A percentile compares a stretch with the other conserved stretches of the same genome.
Evolutionary conservation across 2,888 invertebrate genomes (phyloP).

Genomic region (Heterodera filipjevi): DNA sequence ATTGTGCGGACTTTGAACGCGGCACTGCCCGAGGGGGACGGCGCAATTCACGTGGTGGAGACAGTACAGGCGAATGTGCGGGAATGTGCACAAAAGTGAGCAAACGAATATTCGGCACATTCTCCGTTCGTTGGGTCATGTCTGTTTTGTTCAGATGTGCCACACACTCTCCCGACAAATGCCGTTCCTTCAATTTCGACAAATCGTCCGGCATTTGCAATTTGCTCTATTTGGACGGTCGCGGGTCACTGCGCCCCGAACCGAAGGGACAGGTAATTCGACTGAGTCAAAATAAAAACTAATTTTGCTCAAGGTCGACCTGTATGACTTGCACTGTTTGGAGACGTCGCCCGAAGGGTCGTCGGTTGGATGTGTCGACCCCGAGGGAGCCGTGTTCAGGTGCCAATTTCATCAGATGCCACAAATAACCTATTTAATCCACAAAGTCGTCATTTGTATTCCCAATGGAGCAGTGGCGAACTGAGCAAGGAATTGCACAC

Average conservation of each 20-base stretch:
- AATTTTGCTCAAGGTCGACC: slow-evolving; percentile 42
- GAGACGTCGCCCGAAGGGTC: slow-evolving; percentile 31
- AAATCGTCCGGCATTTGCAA: slow-evolving; percentile 57
- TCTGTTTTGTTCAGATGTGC: slow-evolving; percentile 35
- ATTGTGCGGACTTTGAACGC: slow-evolving; percentile 60
- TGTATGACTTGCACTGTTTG: slow-evolving; percentile 63
- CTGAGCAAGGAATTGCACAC: slow-evolving; percentile 54
- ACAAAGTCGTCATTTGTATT: slow-evolving; percentile 61
- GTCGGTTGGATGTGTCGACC: slow-evolving; percentile 15
- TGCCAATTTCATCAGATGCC: background rate
- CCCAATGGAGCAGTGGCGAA: slow-evolving; percentile 49
- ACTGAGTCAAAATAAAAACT: background rate
- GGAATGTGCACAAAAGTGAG: slow-evolving; percentile 39
- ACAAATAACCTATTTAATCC: background rate
- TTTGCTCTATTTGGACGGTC: slow-evolving; percentile 61
- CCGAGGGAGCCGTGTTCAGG: slow-evolving; percentile 25
- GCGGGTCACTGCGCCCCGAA: slow-evolving; percentile 58
- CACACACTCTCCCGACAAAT: slow-evolving; percentile 45
- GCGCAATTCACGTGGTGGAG: slow-evolving; percentile 60
- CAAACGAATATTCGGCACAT: background rate
- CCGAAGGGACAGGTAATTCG: slow-evolving; percentile 51
- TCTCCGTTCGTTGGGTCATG: background rate
- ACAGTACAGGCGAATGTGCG: slow-evolving; percentile 21
- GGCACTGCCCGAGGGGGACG: slow-evolving; percentile 62
- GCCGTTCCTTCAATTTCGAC: slow-evolving; percentile 65